Conservation (phyloP, 2,113 vertebrate species). For the Patagioenas fasciata region DNA sequence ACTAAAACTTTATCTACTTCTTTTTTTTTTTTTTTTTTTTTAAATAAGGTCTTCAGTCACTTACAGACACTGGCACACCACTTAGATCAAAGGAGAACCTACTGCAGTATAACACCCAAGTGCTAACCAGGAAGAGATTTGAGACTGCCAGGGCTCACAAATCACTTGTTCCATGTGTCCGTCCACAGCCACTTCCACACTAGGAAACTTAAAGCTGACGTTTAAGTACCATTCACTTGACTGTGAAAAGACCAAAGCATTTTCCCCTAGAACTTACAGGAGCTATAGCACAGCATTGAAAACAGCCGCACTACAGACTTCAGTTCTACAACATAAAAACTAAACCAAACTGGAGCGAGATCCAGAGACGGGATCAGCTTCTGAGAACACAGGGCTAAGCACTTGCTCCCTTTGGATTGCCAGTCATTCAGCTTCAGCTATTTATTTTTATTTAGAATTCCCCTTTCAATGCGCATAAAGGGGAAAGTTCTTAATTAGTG, state of each 20-base stretch:
- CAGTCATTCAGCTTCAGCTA: not conserved
- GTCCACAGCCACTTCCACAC: not conserved
- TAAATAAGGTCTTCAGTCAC: not conserved
- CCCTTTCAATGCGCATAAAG: not conserved
- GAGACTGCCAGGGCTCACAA: not conserved
- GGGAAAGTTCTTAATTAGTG: not conserved
- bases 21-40: not conserved
- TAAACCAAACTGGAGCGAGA: not conserved
- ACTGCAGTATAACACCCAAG: not conserved
- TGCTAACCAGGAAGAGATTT: not conserved
- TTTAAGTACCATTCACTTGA: not conserved
- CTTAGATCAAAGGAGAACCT: not conserved
- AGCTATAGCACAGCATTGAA: not conserved
- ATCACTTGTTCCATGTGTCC: not conserved
- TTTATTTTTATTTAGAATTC: not conserved
- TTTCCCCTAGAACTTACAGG: not conserved
- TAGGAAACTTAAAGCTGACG: not conserved
- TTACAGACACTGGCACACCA: not conserved
- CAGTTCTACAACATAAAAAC: not conserved
- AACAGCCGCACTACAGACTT: not conserved
- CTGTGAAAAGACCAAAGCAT: not conserved
- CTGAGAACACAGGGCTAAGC: not conserved
- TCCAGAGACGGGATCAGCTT: not conserved
- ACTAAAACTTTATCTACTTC: not conserved
- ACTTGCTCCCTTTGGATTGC: not conserved